phyloP scores from a whole-genome alignment of 2,888 invertebrate species.

The Spisula subtruncata region DNA sequence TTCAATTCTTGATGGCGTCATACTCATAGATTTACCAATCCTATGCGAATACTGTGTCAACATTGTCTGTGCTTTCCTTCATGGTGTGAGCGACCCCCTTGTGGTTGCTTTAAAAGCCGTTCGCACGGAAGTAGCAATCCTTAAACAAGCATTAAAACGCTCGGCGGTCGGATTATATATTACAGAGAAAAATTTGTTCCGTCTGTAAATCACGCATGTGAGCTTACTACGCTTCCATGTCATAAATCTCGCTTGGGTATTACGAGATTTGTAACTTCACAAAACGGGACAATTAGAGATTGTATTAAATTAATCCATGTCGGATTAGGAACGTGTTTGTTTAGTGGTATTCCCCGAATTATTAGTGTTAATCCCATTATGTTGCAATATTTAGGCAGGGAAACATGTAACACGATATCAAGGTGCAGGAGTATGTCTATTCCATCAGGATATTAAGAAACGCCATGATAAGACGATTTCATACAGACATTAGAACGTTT shows the following conservation, averaged over 20 bases:
- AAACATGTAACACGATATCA: background rate
- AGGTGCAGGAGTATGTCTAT: background rate
- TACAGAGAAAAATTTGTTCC: background rate
- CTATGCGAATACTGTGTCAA: background rate
- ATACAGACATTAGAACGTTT: too few species aligned
- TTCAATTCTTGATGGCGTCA: too few species aligned
- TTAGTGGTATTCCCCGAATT: too few species aligned
- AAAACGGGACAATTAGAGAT: background rate
- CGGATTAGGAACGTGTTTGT: background rate
- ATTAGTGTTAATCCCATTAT: background rate
- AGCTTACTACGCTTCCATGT: background rate
- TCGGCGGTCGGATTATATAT: too few species aligned
- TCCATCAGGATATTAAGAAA: too few species aligned
- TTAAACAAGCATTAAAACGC: too few species aligned
- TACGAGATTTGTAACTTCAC: slow-evolving; percentile 10
- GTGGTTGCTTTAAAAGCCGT: background rate
- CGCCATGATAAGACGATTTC: too few species aligned
- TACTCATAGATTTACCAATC: background rate
- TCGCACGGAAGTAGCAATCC: too few species aligned
- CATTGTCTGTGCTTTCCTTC: background rate
- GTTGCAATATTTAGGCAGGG: background rate
- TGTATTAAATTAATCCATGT: background rate
- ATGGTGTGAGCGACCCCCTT: background rate
- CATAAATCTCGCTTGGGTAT: background rate
- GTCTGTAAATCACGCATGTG: background rate